A percentile compares a stretch with the other conserved stretches of the same genome.
These are phyloP conservation scores for Poeciliopsis presidionis DNA, from an alignment of 2,797 vertebrate species.

Conservation along the genomic window DNA sequence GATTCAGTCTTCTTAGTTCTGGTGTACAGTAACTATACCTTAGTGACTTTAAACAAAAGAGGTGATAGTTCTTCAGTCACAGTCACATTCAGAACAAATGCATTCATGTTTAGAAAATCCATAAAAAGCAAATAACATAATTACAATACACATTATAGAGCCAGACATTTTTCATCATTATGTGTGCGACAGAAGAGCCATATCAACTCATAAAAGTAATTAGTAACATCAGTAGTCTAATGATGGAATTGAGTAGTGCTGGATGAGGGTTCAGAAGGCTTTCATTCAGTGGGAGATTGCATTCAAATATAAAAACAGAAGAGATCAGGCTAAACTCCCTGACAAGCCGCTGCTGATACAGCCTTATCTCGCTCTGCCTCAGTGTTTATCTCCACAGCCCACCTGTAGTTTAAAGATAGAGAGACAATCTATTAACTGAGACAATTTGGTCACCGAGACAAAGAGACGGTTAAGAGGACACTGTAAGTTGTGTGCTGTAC, in stretches of 20 bases:
- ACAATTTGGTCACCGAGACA: slow-evolving; percentile 32
- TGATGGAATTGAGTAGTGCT: slow-evolving; percentile 65
- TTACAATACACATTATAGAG: neutral
- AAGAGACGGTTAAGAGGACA: slow-evolving; percentile 21
- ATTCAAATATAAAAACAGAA: slow-evolving; percentile 38
- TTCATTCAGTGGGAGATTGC: slow-evolving; percentile 38
- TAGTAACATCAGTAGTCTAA: slow-evolving; percentile 59
- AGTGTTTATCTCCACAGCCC: slow-evolving; percentile 35
- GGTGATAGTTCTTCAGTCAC: slow-evolving; percentile 1
- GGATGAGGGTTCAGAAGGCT: slow-evolving; percentile 49
- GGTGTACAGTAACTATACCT: slow-evolving; percentile 35
- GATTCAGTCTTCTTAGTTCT: slow-evolving; percentile 24
- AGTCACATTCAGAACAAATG: slow-evolving; percentile 1
- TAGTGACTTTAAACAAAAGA: slow-evolving; percentile 11
- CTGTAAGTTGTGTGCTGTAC: slow-evolving; percentile 12
- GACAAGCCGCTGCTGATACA: slow-evolving; percentile 25
- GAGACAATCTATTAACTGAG: slow-evolving; percentile 52
- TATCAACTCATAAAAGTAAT: slow-evolving; percentile 69
- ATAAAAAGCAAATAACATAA: neutral
- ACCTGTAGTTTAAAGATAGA: slow-evolving; percentile 31
- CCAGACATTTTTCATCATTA: slow-evolving; percentile 35
- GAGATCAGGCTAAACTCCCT: slow-evolving; percentile 35
- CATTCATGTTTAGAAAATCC: neutral
- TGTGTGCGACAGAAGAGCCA: slow-evolving; percentile 34
- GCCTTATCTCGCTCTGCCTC: slow-evolving; percentile 30